A percentile compares a stretch with the other conserved stretches of the same genome.
Evolutionary conservation across 1,140 invertebrate genomes (phyloP).

Genomic region (Leptinotarsa lineolata): DNA sequence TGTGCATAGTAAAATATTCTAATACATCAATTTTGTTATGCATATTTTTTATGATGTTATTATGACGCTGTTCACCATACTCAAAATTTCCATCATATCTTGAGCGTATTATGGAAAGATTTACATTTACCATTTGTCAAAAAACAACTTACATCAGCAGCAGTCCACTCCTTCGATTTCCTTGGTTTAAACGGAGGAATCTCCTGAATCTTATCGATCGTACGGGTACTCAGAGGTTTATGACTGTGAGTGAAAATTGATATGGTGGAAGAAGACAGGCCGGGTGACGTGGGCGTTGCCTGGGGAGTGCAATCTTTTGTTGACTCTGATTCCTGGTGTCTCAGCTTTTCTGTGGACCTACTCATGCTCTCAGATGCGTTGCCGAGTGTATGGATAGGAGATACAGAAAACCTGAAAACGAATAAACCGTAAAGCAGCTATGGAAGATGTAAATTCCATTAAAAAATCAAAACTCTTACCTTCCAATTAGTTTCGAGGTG

Average conservation of each 20-base stretch:
- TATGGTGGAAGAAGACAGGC: conserved; percentile 43
- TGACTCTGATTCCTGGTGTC: conserved; percentile 35
- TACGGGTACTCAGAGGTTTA: conserved; percentile 52
- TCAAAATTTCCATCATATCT: too few relatives aligned
- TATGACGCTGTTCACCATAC: too few relatives aligned
- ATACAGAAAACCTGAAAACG: conserved; percentile 53
- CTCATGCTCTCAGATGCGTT: conserved; percentile 26
- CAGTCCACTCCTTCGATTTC: conserved; percentile 60
- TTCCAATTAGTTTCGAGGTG: conserved; percentile 50
- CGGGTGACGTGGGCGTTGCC: conserved; percentile 43
- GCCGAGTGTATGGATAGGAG: conserved; percentile 51
- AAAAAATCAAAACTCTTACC: conserved; percentile 35
- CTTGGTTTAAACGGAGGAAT: conserved; percentile 62
- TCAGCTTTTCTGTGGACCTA: conserved; percentile 43
- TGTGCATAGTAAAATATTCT: too few relatives aligned
- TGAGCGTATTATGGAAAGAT: not conserved
- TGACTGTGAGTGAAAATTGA: conserved; percentile 40
- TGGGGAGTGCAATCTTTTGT: conserved; percentile 37
- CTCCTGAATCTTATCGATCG: conserved; percentile 58
- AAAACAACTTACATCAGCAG: conserved; percentile 45
- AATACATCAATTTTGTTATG: too few relatives aligned
- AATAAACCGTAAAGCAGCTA: not conserved
- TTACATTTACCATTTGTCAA: not conserved
- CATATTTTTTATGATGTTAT: too few relatives aligned
- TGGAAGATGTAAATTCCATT: too few relatives aligned